Conservation (phyloP, 2,888 invertebrate genomes). For the Amphipoea lucens region DNA sequence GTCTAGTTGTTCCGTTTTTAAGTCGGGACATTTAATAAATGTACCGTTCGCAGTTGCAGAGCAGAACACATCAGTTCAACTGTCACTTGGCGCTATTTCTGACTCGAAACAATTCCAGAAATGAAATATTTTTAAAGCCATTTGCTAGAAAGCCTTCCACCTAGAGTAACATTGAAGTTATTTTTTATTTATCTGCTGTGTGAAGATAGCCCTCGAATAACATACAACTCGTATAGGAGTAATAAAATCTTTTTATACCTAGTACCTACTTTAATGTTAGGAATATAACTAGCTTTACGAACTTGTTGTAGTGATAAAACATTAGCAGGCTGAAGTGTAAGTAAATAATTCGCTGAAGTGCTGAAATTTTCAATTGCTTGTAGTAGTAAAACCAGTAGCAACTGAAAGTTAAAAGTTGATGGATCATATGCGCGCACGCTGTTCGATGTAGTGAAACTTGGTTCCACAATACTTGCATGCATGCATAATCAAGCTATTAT, state of each 20-base stretch:
- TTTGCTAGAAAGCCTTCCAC: slow-evolving; percentile 86
- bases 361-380: slow-evolving; percentile 5
- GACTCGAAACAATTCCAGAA: slow-evolving; percentile 87
- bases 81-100: slow-evolving; percentile 87
- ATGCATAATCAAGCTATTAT: too few relatives aligned
- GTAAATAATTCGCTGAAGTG: background rate
- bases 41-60: slow-evolving; percentile 79
- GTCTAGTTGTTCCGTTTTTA: slow-evolving; percentile 68
- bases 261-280: slow-evolving; percentile 13
- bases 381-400: background rate
- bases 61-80: slow-evolving; percentile 84
- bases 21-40: slow-evolving; percentile 82
- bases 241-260: slow-evolving; percentile 41
- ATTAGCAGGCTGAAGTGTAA: slow-evolving; percentile 14
- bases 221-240: slow-evolving; percentile 28
- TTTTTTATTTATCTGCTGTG: slow-evolving; percentile 79
- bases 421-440: too few relatives aligned
- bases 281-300: slow-evolving; percentile 28
- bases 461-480: too few relatives aligned
- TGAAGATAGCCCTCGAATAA: slow-evolving; percentile 41
- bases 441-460: too few relatives aligned
- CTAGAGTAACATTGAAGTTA: slow-evolving; percentile 76
- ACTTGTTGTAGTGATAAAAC: slow-evolving; percentile 10
- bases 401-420: background rate
- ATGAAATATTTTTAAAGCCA: slow-evolving; percentile 89